Evolutionary conservation across 1,140 invertebrate genomes (phyloP).

Genomic region (Eupeodes corollae): DNA sequence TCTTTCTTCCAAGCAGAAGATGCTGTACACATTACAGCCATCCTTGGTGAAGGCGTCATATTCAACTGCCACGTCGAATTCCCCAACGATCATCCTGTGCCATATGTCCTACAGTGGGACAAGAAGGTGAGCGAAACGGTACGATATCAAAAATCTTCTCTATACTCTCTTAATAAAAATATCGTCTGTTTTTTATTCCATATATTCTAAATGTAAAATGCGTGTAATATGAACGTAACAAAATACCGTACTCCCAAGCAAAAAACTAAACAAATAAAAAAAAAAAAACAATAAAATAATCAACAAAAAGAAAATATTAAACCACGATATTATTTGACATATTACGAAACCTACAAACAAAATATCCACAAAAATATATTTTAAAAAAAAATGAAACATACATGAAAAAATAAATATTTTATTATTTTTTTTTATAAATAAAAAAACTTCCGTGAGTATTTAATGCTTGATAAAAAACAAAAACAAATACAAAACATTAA

Average conservation of each 20-base stretch:
- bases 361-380: too few relatives aligned
- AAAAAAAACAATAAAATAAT: conserved; percentile 1
- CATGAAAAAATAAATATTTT: neutral
- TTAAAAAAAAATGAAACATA: neutral
- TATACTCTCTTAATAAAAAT: conserved; percentile 45
- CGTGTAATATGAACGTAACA: too few relatives aligned
- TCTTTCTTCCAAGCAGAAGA: conserved; percentile 49
- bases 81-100: conserved; percentile 84
- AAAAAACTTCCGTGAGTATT: neutral
- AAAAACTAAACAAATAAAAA: too few relatives aligned
- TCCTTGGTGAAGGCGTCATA: conserved; percentile 87
- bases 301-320: neutral
- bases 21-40: conserved; percentile 90
- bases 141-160: conserved; percentile 58
- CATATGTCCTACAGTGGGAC: conserved; percentile 95
- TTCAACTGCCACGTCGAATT: conserved; percentile 95
- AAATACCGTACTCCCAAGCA: neutral
- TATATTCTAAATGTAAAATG: neutral
- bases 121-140: conserved; percentile 93
- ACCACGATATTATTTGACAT: neutral
- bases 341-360: neutral
- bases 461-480: neutral
- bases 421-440: neutral
- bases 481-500: neutral
- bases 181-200: conserved; percentile 7